Conservation (phyloP, 2,888 invertebrate genomes). For the Platerodrilus igneus region DNA sequence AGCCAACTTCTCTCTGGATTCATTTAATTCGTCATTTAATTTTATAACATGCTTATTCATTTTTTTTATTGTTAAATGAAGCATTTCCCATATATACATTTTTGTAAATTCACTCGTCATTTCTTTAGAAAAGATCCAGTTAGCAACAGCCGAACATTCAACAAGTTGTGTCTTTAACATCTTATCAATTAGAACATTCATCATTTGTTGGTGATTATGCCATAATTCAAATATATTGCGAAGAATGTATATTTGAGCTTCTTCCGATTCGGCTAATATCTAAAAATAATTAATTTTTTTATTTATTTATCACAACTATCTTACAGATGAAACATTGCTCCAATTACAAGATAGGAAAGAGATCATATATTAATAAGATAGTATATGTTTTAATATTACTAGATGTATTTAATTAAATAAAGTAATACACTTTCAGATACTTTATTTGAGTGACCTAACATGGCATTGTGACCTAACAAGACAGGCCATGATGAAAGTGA, state of each 20-base stretch:
- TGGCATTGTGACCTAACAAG: too few species aligned
- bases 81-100: conserved; percentile 93
- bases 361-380: too few species aligned
- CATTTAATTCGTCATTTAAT: conserved; percentile 72
- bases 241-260: conserved; percentile 91
- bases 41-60: conserved; percentile 94
- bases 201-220: conserved; percentile 95
- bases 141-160: conserved; percentile 94
- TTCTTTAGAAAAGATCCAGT: conserved; percentile 95
- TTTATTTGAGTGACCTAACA: too few species aligned
- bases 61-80: conserved; percentile 92
- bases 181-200: conserved; percentile 93
- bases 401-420: too few species aligned
- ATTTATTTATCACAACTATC: too few species aligned
- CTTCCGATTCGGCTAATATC: conserved; percentile 88
- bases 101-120: conserved; percentile 91
- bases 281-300: conserved; percentile 49
- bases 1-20: conserved; percentile 82
- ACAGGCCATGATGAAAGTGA: too few species aligned
- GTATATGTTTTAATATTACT: too few species aligned
- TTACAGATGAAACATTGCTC: too few species aligned
- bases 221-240: conserved; percentile 93
- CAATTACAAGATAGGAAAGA: too few species aligned
- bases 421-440: too few species aligned
- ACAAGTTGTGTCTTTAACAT: conserved; percentile 96